These are phyloP conservation scores for Electrona antarctica DNA, from an alignment of 2,113 vertebrate species.

Conservation along the genomic window DNA sequence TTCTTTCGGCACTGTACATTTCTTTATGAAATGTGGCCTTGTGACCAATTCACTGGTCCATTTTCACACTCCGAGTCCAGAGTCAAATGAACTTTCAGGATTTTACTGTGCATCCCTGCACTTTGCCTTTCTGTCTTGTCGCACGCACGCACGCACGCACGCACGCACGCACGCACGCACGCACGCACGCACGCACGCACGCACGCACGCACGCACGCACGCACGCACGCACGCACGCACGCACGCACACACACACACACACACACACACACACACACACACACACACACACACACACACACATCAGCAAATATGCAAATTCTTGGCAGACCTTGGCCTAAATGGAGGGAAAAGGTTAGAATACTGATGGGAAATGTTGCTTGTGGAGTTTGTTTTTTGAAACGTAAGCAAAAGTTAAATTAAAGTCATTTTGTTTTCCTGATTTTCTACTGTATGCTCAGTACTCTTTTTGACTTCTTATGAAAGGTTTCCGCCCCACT, in stretches of 20 bases:
- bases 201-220: too few relatives aligned
- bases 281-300: too few relatives aligned
- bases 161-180: neutral
- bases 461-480: neutral
- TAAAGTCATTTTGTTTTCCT: neutral
- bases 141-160: neutral
- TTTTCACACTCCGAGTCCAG: neutral
- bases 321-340: neutral
- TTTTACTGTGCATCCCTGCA: neutral
- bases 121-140: neutral
- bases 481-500: neutral
- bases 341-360: neutral
- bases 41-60: neutral
- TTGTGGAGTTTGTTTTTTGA: slow-evolving; percentile 7
- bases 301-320: neutral
- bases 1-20: too few relatives aligned
- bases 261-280: neutral
- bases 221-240: neutral
- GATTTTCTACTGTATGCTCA: neutral
- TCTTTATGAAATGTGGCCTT: too few relatives aligned
- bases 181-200: neutral
- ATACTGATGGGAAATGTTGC: slow-evolving; percentile 36
- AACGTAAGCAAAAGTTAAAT: slow-evolving; percentile 6
- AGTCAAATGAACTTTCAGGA: too few relatives aligned
- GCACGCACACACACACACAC: neutral